These are phyloP conservation scores for Pangasius mekongensis DNA, from an alignment of 2,797 vertebrate genomes.

Conservation along the genomic window DNA sequence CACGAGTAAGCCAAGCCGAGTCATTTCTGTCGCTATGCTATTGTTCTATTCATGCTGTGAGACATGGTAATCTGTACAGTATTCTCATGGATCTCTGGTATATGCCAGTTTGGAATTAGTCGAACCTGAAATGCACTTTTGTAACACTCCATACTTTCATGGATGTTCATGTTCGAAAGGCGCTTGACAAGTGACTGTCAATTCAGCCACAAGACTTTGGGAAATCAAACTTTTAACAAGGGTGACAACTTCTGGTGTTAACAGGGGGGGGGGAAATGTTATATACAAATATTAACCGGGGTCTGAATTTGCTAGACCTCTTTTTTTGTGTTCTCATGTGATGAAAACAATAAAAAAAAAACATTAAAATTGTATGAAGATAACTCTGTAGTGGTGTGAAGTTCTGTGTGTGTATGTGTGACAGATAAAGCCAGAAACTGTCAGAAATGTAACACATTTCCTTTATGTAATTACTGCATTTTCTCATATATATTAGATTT, in stretches of 20 bases:
- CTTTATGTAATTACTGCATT: too few relatives aligned
- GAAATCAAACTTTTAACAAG: conserved; percentile 54
- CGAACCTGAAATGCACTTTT: conserved; percentile 84
- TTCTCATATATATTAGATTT: background rate
- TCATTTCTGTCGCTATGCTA: conserved; percentile 68
- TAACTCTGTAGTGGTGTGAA: conserved; percentile 55
- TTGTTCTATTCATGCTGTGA: conserved; percentile 73
- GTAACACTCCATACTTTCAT: conserved; percentile 77
- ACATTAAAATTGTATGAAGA: conserved; percentile 84
- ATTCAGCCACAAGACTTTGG: conserved; percentile 73
- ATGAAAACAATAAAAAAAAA: conserved; percentile 81
- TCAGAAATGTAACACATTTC: background rate
- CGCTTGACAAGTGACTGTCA: conserved; percentile 78
- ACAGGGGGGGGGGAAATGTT: conserved; percentile 70
- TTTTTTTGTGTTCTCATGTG: conserved; percentile 85
- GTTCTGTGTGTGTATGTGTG: background rate
- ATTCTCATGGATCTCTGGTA: conserved; percentile 65
- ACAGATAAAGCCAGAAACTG: background rate
- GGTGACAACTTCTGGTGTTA: conserved; percentile 76
- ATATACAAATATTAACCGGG: conserved; percentile 80
- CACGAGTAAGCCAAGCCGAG: conserved; percentile 48
- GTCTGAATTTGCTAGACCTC: conserved; percentile 82
- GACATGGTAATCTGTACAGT: conserved; percentile 69
- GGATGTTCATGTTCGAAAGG: conserved; percentile 80
- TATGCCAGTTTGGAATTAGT: conserved; percentile 81